Conservation (phyloP, 1,140 invertebrate genomes). For the Zaprionus lachaisei region DNA sequence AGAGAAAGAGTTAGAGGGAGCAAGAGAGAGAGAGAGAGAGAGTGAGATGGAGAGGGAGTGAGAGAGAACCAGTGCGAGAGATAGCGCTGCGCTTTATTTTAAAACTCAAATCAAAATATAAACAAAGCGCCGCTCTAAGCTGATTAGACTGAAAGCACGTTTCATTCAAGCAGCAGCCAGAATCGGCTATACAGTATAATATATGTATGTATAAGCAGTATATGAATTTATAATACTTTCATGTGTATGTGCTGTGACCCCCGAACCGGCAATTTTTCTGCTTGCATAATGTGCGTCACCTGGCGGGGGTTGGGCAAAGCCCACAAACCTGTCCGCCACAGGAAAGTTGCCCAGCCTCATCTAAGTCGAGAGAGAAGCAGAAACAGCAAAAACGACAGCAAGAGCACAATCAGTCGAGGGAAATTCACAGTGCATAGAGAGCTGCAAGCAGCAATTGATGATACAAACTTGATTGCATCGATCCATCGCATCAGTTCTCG, state of each 20-base stretch:
- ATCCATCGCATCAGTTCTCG: constrained; percentile 43
- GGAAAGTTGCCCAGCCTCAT: constrained; percentile 6
- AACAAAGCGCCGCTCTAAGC: constrained; percentile 27
- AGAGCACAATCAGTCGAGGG: background rate
- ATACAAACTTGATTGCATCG: constrained; percentile 5
- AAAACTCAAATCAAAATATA: constrained; percentile 39
- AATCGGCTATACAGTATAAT: background rate
- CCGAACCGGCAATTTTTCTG: constrained; percentile 13
- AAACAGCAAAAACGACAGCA: background rate
- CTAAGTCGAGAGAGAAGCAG: background rate
- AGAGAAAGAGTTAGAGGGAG: background rate
- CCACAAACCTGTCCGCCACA: constrained; percentile 39
- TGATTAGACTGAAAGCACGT: constrained; percentile 33
- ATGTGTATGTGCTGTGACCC: constrained; percentile 10
- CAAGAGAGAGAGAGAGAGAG: background rate
- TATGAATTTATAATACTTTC: constrained; percentile 5
- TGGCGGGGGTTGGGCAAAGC: constrained; percentile 48
- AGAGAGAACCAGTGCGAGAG: constrained; percentile 9
- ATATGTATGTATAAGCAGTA: background rate
- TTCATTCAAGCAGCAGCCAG: constrained; percentile 21
- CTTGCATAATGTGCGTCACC: constrained; percentile 12
- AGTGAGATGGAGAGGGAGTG: constrained; percentile 9
- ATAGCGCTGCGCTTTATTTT: constrained; percentile 3
- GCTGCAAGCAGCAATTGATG: background rate
- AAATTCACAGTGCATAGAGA: constrained; percentile 11